Evolutionary conservation across 64 coral and sea anemone genomes (phyloP), one percentile per base, ranked within the genome.

Genomic region (Montipora foliosa): DNA sequence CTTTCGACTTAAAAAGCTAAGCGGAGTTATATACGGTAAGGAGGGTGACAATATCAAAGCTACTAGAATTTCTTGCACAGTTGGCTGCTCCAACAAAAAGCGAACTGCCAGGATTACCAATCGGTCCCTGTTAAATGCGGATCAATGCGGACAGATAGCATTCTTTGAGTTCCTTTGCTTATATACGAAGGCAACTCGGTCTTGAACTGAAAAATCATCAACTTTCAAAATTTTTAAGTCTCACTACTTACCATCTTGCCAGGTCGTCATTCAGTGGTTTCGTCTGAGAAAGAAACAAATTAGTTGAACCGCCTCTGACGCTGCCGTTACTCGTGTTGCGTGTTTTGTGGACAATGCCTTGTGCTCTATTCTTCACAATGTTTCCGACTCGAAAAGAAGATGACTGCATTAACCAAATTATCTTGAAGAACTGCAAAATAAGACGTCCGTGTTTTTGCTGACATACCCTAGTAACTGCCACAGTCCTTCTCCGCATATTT

Each of bases 231-330:
- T 78, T 49, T 78, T 16, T 1, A 29, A 11, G 14, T 78, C 76
- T 78, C 44, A 49, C 61, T 78, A 52, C 76, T 78, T 78, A 78
- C 44, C 76, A 25, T 25, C 46, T 78, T 47, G 76, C 76, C 44
- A 78, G 76, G 76, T 78, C 45, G 76, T 78, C 44, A 78, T 49
- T 19, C 76, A 78, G 76, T 78, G 44, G 76, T 78, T 78, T 78
- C 16, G 76, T 78, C 76, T 78, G 47, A 78, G 76, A 78, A 78
- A 78, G 76, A 78, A 78, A 78, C 76, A 78, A 78, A 78, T 49
- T 78, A 78, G 51, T 78, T 78, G 45, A 78, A 78, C 76, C 45
- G 45, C 11, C 2, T 13, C 47, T 78, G 76, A 47, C 76, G 29
- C 29, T 29, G 29, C 29, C 29, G 1, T 29, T 29, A 29, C 29